A percentile compares a stretch with the other conserved stretches of the same genome.
These are phyloP conservation scores for Barnardius zonarius DNA, from an alignment of 2,113 vertebrate genomes.

Conservation along the genomic window DNA sequence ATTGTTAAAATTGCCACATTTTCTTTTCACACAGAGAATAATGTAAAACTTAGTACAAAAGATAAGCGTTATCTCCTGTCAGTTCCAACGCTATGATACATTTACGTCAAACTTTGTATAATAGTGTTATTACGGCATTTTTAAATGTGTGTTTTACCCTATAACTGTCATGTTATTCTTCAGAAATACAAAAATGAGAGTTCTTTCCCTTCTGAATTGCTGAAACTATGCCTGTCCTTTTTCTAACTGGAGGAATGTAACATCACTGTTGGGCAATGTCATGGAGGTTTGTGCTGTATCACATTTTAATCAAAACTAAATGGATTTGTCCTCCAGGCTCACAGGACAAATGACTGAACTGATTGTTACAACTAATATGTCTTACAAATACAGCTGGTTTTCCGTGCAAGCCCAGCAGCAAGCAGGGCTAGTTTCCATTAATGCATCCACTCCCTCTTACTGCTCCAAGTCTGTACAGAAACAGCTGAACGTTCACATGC, in stretches of 20 bases:
- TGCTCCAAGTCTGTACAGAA: background rate
- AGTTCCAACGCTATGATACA: background rate
- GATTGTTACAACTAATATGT: background rate
- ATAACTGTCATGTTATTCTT: background rate
- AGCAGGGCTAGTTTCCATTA: background rate
- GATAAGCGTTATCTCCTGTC: background rate
- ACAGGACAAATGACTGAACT: background rate
- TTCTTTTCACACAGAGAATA: background rate
- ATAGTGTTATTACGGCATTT: background rate
- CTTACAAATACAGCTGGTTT: background rate
- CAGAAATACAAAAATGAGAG: background rate
- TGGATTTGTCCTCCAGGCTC: background rate
- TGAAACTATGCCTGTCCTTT: background rate
- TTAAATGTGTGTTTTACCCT: background rate
- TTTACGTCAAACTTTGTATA: background rate
- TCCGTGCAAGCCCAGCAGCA: background rate
- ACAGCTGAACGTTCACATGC: background rate
- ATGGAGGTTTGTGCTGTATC: background rate
- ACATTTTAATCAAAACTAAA: background rate
- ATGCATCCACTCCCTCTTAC: background rate
- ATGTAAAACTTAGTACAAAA: background rate
- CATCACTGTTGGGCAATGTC: background rate
- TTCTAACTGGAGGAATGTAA: background rate
- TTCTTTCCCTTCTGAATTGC: background rate
- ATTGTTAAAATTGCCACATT: background rate